Evolutionary conservation across 2,888 invertebrate species (phyloP), one percentile per base, ranked within the genome.

Genomic region (Phaonia tiefii): DNA sequence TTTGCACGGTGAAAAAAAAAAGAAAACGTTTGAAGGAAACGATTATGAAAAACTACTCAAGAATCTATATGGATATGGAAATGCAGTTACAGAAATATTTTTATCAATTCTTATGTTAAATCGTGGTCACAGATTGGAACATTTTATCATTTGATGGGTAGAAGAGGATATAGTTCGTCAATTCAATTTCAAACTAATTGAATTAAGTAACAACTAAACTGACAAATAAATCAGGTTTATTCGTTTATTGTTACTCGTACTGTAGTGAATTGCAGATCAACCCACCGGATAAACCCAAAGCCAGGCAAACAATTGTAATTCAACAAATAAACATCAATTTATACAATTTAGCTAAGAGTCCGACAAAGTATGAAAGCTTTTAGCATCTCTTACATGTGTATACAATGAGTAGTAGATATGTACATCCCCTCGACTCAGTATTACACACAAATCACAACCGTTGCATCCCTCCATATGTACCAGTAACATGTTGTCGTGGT

Each of bases 271-370:
- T 31, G 31, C 15, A 10, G n/a, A 58, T 22, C 26, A 58, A 49
- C n/a, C 4, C 11, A 46, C n/a, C 2, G 46, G 17, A 46, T 1
- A 17, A 46, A 11, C 44, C 7, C 44, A 5, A 49, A 22, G 8
- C 5, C 7, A 54, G 17, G n/a, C 15, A 60, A 11, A 37, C 60
- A 60, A 39, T 60, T 60, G 51, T 69, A 81, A 75, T 71, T 78
- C 63, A 71, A 69, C 71, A 81, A 75, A 81, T 75, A 81, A 81
- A 81, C 77, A 78, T 71, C 75, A 81, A 81, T 71, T 71, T 71
- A 67, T 66, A 72, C 81, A 81, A 81, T 81, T 81, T 81, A 69
- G 31, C 78, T 75, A 75, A 80, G 80, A 80, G 71, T 71, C 26
- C 44, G 8, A 8, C 31, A 8, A 3, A 31, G 3, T 31, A 31